These are phyloP conservation scores for Pluvialis apricaria DNA, from an alignment of 2,113 vertebrate species.

Conservation along the genomic window DNA sequence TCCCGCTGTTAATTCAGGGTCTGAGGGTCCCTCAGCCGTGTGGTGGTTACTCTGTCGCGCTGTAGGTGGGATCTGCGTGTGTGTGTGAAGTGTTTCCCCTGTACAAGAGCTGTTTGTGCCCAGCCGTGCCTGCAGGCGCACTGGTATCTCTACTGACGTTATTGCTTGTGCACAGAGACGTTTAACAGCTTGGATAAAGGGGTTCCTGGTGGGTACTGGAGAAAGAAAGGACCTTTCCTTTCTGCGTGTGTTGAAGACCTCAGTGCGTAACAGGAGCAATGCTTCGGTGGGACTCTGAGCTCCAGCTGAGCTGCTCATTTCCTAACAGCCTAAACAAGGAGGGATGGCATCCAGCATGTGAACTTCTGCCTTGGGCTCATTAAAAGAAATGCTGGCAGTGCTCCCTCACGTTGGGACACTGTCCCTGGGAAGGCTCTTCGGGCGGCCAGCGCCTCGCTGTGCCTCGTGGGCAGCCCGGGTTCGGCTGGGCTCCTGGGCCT, in stretches of 20 bases:
- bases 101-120: rapidly evolving
- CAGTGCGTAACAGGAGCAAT: rapidly evolving
- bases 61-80: no score
- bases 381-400: no score
- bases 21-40: rapidly evolving
- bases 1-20: rapidly evolving
- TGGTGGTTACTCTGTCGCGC: rapidly evolving
- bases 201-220: neutral
- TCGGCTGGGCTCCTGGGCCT: neutral
- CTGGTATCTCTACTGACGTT: neutral
- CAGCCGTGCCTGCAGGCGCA: rapidly evolving
- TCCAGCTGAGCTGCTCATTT: neutral
- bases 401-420: neutral
- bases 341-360: no score
- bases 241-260: no score
- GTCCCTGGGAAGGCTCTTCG: neutral
- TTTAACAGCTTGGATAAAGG: neutral
- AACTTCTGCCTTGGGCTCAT: neutral
- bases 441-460: rapidly evolving
- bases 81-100: neutral
- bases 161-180: neutral
- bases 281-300: neutral
- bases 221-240: neutral
- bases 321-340: neutral
- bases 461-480: neutral